phyloP scores from a whole-genome alignment of 2,888 invertebrate species.

The Pimpla rufipes region DNA sequence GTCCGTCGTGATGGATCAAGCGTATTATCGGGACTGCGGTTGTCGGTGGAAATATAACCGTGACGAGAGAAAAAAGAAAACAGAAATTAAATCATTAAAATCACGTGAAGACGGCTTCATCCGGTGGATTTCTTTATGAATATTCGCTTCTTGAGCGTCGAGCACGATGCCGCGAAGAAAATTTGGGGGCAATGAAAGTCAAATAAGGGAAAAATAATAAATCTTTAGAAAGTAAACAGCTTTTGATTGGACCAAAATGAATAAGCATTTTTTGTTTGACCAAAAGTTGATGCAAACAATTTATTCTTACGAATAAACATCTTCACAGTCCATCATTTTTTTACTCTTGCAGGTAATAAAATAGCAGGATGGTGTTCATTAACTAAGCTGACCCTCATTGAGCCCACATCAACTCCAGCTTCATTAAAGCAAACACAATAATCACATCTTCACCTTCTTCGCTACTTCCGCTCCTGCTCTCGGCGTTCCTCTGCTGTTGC shows the following conservation, averaged over 20 bases:
- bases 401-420: not conserved
- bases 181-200: not conserved
- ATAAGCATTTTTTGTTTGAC: no score
- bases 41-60: conserved; percentile 34
- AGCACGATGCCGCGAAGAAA: not conserved
- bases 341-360: not conserved
- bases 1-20: conserved; percentile 78
- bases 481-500: conserved; percentile 74
- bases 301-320: no score
- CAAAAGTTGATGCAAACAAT: no score
- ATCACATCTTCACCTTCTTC: conserved; percentile 74
- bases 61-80: conserved; percentile 20
- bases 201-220: not conserved
- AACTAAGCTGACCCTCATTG: not conserved
- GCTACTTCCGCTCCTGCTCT: conserved; percentile 76
- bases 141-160: not conserved
- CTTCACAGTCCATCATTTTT: not conserved
- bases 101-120: not conserved
- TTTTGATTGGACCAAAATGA: no score
- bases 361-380: no score
- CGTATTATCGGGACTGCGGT: conserved; percentile 79
- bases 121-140: not conserved
- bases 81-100: conserved; percentile 18
- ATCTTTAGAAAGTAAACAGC: not conserved
- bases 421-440: not conserved